phyloP scores from a whole-genome alignment of 2,888 invertebrate species.

The Mesorhabditis spiculigera region DNA sequence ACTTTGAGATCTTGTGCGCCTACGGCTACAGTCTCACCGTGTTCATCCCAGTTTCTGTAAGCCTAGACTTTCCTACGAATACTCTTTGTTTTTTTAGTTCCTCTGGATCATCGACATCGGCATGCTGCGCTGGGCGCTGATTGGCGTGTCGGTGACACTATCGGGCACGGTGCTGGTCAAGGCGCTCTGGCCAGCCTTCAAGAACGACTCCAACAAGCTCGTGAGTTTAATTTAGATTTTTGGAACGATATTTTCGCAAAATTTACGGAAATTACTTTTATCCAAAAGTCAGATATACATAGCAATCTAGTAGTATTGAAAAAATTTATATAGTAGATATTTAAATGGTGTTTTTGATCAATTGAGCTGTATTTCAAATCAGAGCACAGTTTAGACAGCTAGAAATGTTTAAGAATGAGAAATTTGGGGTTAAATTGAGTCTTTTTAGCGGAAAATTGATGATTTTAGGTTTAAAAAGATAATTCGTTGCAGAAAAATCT shows the following conservation, averaged over 20 bases:
- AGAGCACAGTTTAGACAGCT: too few relatives aligned
- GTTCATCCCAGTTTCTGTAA: conserved; percentile 82
- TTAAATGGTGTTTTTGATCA: too few relatives aligned
- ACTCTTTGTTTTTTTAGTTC: conserved; percentile 61
- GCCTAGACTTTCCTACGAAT: conserved; percentile 30
- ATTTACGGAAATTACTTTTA: not conserved
- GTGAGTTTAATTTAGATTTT: conserved; percentile 30
- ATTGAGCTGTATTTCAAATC: too few relatives aligned
- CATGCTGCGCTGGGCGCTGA: conserved; percentile 83
- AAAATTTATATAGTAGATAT: too few relatives aligned
- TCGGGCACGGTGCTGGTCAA: conserved; percentile 82
- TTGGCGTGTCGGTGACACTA: conserved; percentile 75
- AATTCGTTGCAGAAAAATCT: not conserved
- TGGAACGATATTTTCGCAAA: not conserved
- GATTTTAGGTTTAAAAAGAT: too few relatives aligned
- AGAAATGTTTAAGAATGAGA: too few relatives aligned
- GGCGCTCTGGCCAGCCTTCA: conserved; percentile 75
- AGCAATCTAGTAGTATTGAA: not conserved
- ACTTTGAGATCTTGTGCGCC: conserved; percentile 83
- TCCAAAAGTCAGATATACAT: not conserved
- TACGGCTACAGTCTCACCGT: conserved; percentile 92
- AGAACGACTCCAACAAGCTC: conserved; percentile 62
- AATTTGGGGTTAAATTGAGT: too few relatives aligned
- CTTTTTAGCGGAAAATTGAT: too few relatives aligned
- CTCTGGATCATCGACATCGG: conserved; percentile 78